A percentile compares a stretch with the other conserved stretches of the same genome.
Conservation (phyloP, 2,797 vertebrate species). For the Alectoris magna region DNA sequence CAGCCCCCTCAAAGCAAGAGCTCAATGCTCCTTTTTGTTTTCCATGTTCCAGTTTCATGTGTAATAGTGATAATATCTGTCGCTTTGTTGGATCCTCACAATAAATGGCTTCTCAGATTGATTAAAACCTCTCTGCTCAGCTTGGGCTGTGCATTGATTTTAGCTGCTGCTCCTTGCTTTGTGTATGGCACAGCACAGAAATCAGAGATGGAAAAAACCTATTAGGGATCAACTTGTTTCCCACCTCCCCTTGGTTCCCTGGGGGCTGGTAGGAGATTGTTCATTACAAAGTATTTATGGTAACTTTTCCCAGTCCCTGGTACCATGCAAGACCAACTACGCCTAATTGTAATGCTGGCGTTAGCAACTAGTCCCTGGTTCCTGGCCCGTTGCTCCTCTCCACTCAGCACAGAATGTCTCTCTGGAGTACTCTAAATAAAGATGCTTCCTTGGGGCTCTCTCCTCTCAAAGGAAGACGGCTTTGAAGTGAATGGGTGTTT, state of each 20-base stretch:
- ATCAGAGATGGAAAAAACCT: conserved; percentile 68
- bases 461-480: neutral
- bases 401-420: neutral
- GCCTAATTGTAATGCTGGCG: neutral
- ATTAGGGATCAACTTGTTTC: conserved; percentile 24
- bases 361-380: neutral
- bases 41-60: neutral
- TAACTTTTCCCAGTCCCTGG: neutral
- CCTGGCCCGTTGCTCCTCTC: neutral
- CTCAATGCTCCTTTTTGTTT: conserved; percentile 39
- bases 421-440: neutral
- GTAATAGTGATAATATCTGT: conserved; percentile 60
- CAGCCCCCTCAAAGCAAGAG: neutral
- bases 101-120: conserved; percentile 60
- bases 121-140: conserved; percentile 63
- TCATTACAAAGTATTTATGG: neutral
- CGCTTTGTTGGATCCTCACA: conserved; percentile 68
- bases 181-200: conserved; percentile 60
- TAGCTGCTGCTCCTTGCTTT: conserved; percentile 57
- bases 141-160: conserved; percentile 67
- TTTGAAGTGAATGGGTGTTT: conserved; percentile 10
- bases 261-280: neutral
- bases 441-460: neutral
- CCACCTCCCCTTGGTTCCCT: neutral
- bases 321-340: neutral